Evolutionary conservation across 2,888 invertebrate genomes (phyloP), one percentile per base, ranked within the genome.

Genomic region (Thymelicus acteon): DNA sequence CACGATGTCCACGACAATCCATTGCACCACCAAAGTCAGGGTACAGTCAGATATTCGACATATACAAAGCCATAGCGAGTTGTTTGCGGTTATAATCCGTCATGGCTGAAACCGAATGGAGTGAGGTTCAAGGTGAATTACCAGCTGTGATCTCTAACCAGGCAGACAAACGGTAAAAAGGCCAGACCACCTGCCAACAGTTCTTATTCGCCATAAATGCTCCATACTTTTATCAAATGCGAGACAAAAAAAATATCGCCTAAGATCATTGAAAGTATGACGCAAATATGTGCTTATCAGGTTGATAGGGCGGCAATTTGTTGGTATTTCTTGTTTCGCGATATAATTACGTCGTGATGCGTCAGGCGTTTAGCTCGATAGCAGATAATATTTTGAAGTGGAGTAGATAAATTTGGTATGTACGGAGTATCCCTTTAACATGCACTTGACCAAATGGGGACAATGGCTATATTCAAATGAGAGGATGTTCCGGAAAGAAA

Each of bases 271-370:
- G 52, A 64, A 10, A 37, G 63, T 5, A 49, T 63, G 63, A 63
- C 63, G 63, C 19, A 19, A 52, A 52, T 13, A 12, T 13, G 13
- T 13, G 62, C 48, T 62, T 62, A 49, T 49, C 63, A 39, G 10
- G 63, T 15, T 19, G 63, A 52, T 64, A 40, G 48, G 52, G 10
- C 13, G n/a, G 15, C 49, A 52, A 64, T 52, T 52, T 49, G 58
- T n/a, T 39, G 37, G 19, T 31, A 7, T 39, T 19, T 52, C 39
- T 52, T 52, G 52, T 64, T 49, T 13, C n/a, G 63, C 19, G 63
- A 52, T 37, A 52, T n/a, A n/a, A n/a, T n/a, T 52, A 19, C 8
- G n/a, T 39, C 19, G 39, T 39, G 39, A 63, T 15, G 12, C 37
- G 57, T 52, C 19, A 52, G 12, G 19, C 24, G 12, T n/a, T 54